These are phyloP conservation scores for Lathronympha strigana DNA, from an alignment of 2,888 invertebrate genomes.

Conservation along the genomic window DNA sequence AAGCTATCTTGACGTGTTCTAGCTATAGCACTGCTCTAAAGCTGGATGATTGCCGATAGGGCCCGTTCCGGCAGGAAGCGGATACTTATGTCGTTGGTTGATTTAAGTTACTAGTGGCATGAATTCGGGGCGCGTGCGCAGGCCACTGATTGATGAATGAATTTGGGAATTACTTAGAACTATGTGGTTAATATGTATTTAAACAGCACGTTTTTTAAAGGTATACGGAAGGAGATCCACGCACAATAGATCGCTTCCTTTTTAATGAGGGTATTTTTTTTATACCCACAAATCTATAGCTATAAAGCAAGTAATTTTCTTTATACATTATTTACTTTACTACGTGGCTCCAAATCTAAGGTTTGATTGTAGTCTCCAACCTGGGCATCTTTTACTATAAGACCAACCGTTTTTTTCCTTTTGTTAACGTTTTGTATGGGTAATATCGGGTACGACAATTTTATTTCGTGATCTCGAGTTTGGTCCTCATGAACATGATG, in stretches of 20 bases:
- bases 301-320: no score
- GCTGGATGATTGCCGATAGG: slow-evolving; percentile 3
- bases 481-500: no score
- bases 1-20: not conserved
- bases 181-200: slow-evolving; percentile 24
- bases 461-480: no score
- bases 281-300: no score
- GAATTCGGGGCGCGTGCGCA: slow-evolving; percentile 40
- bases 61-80: slow-evolving; percentile 36
- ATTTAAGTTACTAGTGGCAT: slow-evolving; percentile 38
- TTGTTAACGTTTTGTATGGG: no score
- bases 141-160: slow-evolving; percentile 34
- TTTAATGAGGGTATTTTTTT: no score
- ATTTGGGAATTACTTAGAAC: slow-evolving; percentile 14
- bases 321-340: no score
- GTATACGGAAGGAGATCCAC: slow-evolving; percentile 16
- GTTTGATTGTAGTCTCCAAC: no score
- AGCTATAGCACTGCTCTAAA: slow-evolving; percentile 10
- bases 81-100: slow-evolving; percentile 41
- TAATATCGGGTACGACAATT: no score
- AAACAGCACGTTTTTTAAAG: slow-evolving; percentile 1
- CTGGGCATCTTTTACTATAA: no score
- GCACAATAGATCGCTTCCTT: not conserved
- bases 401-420: no score
- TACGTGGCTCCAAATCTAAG: no score